These are phyloP conservation scores for Microcebus lehilahytsara DNA, from an alignment of 2,113 vertebrate species.

Conservation along the genomic window DNA sequence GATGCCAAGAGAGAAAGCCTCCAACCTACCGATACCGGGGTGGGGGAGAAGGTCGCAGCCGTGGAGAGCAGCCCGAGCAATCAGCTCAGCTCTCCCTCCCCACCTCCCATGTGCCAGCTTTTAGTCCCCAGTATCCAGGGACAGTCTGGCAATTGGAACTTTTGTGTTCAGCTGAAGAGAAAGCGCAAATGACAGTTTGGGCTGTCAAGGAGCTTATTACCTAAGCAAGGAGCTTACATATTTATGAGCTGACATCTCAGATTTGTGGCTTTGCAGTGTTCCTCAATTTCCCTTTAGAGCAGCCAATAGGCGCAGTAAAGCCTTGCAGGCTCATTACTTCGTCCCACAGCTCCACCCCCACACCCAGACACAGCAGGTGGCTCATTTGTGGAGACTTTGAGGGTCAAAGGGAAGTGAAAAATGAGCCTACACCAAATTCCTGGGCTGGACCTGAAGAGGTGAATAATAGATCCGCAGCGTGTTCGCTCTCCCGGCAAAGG, in stretches of 20 bases:
- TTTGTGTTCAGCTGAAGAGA: conserved; percentile 49
- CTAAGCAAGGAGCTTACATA: conserved; percentile 66
- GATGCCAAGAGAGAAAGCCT: background rate
- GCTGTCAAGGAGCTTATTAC: conserved; percentile 59
- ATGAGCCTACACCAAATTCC: background rate
- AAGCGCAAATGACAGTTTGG: conserved; percentile 64
- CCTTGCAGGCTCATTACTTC: conserved; percentile 5
- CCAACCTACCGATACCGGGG: too few species aligned
- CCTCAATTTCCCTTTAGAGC: conserved; percentile 51
- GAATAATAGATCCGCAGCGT: background rate
- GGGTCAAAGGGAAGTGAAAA: conserved; percentile 26
- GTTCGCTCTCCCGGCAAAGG: background rate
- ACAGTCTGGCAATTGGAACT: conserved; percentile 49
- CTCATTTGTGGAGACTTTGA: conserved; percentile 36
- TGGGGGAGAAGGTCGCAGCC: rapidly evolving
- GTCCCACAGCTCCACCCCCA: background rate
- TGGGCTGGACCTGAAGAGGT: background rate
- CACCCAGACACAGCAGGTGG: background rate
- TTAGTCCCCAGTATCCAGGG: conserved; percentile 32
- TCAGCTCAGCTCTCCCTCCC: background rate
- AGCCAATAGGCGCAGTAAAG: background rate
- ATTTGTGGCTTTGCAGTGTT: conserved; percentile 43
- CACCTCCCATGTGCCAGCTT: background rate
- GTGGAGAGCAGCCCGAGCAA: background rate
- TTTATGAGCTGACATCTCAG: conserved; percentile 71